Conservation (phyloP, 2,113 vertebrate species). For the Mixornis gularis region DNA sequence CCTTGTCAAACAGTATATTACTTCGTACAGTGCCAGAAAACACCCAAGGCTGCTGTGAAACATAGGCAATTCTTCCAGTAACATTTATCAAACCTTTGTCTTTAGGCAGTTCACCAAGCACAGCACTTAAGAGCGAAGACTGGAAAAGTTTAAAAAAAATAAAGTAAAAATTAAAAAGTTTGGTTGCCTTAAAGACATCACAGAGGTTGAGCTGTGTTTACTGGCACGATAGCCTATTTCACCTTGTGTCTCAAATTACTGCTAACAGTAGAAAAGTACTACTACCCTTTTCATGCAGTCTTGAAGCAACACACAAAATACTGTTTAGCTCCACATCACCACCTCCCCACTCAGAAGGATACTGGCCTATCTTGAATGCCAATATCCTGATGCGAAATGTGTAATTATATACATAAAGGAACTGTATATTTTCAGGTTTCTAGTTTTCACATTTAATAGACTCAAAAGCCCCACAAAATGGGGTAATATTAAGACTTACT, state of each 20-base stretch:
- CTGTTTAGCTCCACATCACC: not conserved
- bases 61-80: slow-evolving; percentile 85
- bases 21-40: slow-evolving; percentile 91
- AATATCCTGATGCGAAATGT: not conserved
- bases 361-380: not conserved
- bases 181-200: not conserved
- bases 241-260: not conserved
- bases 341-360: not conserved
- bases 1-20: slow-evolving; percentile 96
- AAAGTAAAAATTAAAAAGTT: not conserved
- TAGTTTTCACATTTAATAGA: not conserved
- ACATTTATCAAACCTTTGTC: slow-evolving; percentile 79
- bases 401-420: not conserved
- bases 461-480: not conserved
- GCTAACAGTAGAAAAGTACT: not conserved
- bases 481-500: slow-evolving; percentile 65
- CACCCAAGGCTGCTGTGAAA: slow-evolving; percentile 93
- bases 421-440: not conserved
- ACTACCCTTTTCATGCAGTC: not conserved
- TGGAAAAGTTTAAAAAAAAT: slow-evolving; percentile 29
- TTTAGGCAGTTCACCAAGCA: slow-evolving; percentile 85
- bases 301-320: not conserved
- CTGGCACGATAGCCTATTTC: rapidly evolving
- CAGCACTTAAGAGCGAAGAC: slow-evolving; percentile 88
- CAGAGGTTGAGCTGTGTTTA: not conserved